Conservation (phyloP, 2,797 vertebrate genomes). For the Gallinago solitaria region DNA sequence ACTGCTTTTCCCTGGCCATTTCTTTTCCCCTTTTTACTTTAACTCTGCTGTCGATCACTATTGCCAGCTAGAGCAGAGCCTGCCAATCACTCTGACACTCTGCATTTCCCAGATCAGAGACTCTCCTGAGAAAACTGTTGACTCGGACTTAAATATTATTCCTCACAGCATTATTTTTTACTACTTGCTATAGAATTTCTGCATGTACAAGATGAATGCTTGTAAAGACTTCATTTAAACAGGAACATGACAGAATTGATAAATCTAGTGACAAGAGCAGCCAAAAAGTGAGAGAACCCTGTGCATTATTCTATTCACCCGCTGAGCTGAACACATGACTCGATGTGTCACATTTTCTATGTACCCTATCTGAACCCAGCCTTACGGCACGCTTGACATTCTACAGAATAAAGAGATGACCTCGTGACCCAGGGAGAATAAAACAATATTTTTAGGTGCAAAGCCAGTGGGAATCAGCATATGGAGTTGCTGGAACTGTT, state of each 20-base stretch:
- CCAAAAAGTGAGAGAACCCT: background rate
- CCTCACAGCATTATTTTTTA: background rate
- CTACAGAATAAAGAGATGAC: background rate
- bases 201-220: background rate
- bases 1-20: background rate
- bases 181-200: background rate
- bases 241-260: background rate
- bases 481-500: background rate
- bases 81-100: background rate
- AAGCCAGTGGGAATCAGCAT: background rate
- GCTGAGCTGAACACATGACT: rapidly evolving
- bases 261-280: background rate
- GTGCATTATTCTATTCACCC: background rate
- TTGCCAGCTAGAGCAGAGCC: background rate
- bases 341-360: background rate
- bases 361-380: background rate
- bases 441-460: background rate
- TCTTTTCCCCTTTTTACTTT: background rate
- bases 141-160: conserved; percentile 8
- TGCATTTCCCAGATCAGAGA: background rate
- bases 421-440: background rate
- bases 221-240: background rate
- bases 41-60: background rate
- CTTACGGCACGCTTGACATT: background rate
- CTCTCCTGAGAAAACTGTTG: background rate